phyloP scores from a whole-genome alignment of 2,113 vertebrate genomes.

The Chaetorhynchus papuensis region DNA sequence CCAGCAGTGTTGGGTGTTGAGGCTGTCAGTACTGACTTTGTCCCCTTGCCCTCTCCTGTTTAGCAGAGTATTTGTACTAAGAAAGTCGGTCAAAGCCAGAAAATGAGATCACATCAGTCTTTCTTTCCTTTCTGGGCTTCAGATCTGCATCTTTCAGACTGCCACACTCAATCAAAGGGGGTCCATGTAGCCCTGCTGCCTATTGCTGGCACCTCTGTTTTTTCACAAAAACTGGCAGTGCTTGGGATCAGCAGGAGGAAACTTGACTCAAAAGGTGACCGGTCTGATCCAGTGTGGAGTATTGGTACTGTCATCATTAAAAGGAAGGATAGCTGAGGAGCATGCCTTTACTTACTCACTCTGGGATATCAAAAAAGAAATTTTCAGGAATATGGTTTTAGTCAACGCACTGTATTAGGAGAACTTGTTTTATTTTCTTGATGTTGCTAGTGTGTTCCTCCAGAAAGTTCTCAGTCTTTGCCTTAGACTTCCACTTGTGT shows the following conservation, averaged over 20 bases:
- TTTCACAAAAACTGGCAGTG: not conserved
- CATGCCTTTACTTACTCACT: not conserved
- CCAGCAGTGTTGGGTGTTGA: fast-evolving
- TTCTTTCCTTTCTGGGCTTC: not conserved
- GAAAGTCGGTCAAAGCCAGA: not conserved
- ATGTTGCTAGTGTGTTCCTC: not conserved
- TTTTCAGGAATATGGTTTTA: not conserved
- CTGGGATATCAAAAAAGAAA: not conserved
- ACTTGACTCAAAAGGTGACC: not conserved
- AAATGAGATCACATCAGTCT: not conserved
- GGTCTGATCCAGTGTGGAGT: not conserved
- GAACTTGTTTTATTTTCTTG: not conserved
- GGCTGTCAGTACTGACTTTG: not conserved
- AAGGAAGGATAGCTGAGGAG: not conserved
- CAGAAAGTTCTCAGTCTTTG: not conserved
- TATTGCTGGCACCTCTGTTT: not conserved
- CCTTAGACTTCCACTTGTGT: not conserved
- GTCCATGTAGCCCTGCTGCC: not conserved
- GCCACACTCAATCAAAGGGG: not conserved
- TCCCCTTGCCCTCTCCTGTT: not conserved
- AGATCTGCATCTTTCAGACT: not conserved
- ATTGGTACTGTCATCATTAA: not conserved
- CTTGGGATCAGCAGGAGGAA: not conserved
- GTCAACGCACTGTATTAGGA: not conserved
- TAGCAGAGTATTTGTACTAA: not conserved